A percentile compares a stretch with the other conserved stretches of the same genome.
Conservation (phyloP, 2,888 invertebrate genomes). For the Ophion obscuratus region DNA sequence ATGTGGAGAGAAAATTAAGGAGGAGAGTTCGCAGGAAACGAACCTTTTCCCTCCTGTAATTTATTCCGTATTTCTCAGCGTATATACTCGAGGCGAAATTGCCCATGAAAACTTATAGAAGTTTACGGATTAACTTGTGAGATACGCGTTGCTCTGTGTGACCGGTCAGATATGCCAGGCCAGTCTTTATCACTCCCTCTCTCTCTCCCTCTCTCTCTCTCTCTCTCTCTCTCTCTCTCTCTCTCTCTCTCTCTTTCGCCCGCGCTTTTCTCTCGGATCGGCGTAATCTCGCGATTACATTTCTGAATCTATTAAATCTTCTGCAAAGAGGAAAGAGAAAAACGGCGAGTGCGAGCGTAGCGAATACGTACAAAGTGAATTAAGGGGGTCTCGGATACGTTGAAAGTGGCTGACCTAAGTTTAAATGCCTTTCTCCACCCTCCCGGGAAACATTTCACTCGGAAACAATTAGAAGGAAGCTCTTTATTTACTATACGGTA, state of each 20-base stretch:
- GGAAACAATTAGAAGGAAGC: conserved; percentile 30
- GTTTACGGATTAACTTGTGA: conserved; percentile 66
- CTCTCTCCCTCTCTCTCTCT: conserved; percentile 4
- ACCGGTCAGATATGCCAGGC: conserved; percentile 49
- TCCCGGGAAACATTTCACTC: conserved; percentile 30
- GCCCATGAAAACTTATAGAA: conserved; percentile 63
- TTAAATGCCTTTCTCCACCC: conserved; percentile 47
- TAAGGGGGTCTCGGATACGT: conserved; percentile 42
- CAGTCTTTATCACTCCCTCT: conserved; percentile 11
- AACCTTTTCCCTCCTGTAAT: conserved; percentile 55
- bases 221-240: not conserved
- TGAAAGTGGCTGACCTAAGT: conserved; percentile 29
- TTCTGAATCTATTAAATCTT: conserved; percentile 66
- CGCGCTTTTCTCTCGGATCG: conserved; percentile 28
- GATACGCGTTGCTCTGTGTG: conserved; percentile 55
- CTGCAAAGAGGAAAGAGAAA: conserved; percentile 44
- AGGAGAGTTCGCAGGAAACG: conserved; percentile 22
- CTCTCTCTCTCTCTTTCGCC: not conserved
- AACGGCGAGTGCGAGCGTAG: conserved; percentile 15
- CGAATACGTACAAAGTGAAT: conserved; percentile 41
- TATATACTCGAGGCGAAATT: conserved; percentile 58
- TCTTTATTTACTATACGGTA: conserved; percentile 35
- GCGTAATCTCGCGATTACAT: conserved; percentile 67
- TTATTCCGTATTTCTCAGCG: conserved; percentile 53
- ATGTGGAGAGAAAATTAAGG: conserved; percentile 3